These are phyloP conservation scores for Perdita meconis DNA, from an alignment of 2,888 invertebrate genomes.

Conservation along the genomic window DNA sequence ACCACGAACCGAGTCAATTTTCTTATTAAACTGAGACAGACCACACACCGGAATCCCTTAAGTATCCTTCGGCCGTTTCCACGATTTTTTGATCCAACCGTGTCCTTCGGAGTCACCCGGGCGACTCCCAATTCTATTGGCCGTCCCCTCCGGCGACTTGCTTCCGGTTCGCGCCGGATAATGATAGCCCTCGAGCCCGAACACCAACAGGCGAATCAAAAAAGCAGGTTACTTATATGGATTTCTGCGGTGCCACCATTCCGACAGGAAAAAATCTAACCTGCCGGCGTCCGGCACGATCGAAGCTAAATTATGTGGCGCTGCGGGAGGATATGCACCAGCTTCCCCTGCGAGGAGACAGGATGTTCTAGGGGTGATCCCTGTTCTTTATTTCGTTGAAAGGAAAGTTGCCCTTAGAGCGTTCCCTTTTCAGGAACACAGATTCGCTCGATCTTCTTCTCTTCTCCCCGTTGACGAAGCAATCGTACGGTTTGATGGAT, in stretches of 20 bases:
- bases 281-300: conserved; percentile 68
- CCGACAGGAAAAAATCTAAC: conserved; percentile 69
- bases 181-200: conserved; percentile 66
- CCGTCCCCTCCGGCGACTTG: conserved; percentile 41
- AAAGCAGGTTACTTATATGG: conserved; percentile 26
- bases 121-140: conserved; percentile 43
- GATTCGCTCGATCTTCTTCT: conserved; percentile 1
- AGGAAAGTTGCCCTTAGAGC: conserved; percentile 32
- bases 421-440: conserved; percentile 13
- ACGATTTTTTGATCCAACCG: conserved; percentile 39
- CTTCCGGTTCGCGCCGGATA: conserved; percentile 72
- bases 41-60: conserved; percentile 44
- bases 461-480: not conserved
- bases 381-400: conserved; percentile 52
- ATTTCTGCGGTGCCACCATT: conserved; percentile 62
- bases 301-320: conserved; percentile 66
- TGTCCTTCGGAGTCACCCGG: conserved; percentile 62
- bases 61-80: conserved; percentile 48
- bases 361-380: conserved; percentile 49
- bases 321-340: conserved; percentile 69
- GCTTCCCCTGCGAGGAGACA: conserved; percentile 58
- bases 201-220: conserved; percentile 48
- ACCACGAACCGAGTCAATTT: conserved; percentile 45
- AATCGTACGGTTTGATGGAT: conserved; percentile 17
- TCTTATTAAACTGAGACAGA: conserved; percentile 46